A percentile compares a stretch with the other conserved stretches of the same genome.
These are phyloP conservation scores for Ptychoptera albimana DNA, from an alignment of 2,888 invertebrate genomes.

Conservation along the genomic window DNA sequence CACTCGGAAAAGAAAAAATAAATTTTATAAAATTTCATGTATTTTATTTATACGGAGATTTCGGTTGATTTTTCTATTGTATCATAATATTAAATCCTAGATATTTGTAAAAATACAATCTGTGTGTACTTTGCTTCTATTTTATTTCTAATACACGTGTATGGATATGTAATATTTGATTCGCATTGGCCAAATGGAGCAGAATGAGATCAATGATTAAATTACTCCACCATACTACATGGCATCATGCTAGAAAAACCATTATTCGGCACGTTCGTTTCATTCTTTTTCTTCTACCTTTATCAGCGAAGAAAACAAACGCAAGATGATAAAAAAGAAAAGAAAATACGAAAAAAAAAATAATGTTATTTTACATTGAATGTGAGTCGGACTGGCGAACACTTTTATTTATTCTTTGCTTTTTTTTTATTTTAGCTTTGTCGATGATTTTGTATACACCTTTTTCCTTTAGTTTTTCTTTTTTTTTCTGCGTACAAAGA, in stretches of 20 bases:
- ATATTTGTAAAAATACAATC: no score
- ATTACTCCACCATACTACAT: constrained; percentile 1
- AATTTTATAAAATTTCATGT: no score
- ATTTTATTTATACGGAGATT: no score
- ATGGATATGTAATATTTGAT: background rate
- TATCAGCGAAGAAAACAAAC: background rate
- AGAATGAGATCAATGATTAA: constrained; percentile 3
- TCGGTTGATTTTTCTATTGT: no score
- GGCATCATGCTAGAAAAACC: constrained; percentile 1
- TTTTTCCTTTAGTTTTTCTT: background rate
- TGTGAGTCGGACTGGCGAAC: background rate
- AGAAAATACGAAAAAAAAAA: background rate
- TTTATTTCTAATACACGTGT: no score
- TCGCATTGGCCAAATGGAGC: constrained; percentile 3
- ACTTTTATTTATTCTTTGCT: background rate
- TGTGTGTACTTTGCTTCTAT: no score
- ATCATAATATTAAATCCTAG: no score
- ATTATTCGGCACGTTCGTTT: constrained; percentile 3
- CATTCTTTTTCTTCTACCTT: background rate
- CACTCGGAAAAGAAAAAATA: no score
- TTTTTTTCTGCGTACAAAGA: background rate
- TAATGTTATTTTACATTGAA: background rate
- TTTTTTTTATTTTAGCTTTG: background rate
- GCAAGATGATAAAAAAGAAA: background rate
- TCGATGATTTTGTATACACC: background rate